Percentiles rank a stretch among this genome's conserved stretches.
Conservation (phyloP, 2,888 invertebrate species). For the Clepsis dumicolana region DNA sequence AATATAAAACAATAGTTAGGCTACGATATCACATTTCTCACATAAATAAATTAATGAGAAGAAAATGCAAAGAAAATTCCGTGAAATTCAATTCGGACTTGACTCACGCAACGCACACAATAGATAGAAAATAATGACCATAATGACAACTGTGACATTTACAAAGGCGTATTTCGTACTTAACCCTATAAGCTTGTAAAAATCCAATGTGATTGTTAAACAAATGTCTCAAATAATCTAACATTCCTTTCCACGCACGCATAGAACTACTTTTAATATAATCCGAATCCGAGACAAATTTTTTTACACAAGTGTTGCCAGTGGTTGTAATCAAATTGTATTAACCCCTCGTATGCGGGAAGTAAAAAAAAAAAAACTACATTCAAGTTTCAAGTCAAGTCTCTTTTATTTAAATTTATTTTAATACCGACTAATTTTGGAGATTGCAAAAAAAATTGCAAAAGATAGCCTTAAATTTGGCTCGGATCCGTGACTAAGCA, state of each 20-base stretch:
- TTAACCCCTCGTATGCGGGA: no score
- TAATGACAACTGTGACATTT: conserved; percentile 42
- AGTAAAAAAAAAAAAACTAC: no score
- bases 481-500: no score
- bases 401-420: no score
- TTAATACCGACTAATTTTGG: no score
- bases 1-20: conserved; percentile 48
- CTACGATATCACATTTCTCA: conserved; percentile 34
- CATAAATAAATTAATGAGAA: conserved; percentile 34
- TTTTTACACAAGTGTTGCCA: no score
- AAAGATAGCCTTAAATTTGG: no score
- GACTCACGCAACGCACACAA: conserved; percentile 13
- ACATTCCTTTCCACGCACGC: not conserved
- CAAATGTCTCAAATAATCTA: not conserved
- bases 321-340: no score
- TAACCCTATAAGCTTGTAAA: not conserved
- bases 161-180: conserved; percentile 18
- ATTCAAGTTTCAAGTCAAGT: no score
- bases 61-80: conserved; percentile 29
- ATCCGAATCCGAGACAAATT: no score
- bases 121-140: conserved; percentile 41
- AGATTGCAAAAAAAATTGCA: no score
- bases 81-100: conserved; percentile 4
- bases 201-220: not conserved
- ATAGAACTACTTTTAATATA: no score